A percentile compares a stretch with the other conserved stretches of the same genome.
Conservation (phyloP, 2,113 vertebrate genomes). For the Larimichthys crocea region DNA sequence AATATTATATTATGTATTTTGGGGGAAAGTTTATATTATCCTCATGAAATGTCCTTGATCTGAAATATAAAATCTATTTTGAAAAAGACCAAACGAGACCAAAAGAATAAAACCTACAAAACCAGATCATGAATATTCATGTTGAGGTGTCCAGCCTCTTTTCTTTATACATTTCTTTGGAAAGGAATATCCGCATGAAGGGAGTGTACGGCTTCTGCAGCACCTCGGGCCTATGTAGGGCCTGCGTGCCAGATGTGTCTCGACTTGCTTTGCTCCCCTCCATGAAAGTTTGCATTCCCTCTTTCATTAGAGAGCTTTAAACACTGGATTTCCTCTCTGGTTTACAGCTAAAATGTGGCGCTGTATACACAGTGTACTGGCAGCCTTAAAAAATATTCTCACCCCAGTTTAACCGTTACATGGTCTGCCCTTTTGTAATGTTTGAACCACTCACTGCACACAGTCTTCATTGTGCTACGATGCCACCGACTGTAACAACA, state of each 20-base stretch:
- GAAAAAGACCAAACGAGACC: background rate
- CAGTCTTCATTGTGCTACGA: constrained; percentile 28
- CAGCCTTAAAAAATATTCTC: background rate
- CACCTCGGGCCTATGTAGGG: constrained; percentile 62
- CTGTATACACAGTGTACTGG: background rate
- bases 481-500: constrained; percentile 31
- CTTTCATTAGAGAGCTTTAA: constrained; percentile 43
- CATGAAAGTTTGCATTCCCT: constrained; percentile 43
- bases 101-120: constrained; percentile 31
- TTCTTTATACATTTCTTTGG: background rate
- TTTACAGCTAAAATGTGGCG: constrained; percentile 1
- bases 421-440: constrained; percentile 41
- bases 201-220: constrained; percentile 48
- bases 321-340: constrained; percentile 21
- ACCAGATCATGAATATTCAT: constrained; percentile 57
- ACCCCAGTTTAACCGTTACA: background rate
- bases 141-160: constrained; percentile 15
- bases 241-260: constrained; percentile 73
- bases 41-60: constrained; percentile 55
- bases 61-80: too few species aligned
- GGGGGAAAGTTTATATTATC: constrained; percentile 38
- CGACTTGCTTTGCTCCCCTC: constrained; percentile 65
- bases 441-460: constrained; percentile 25
- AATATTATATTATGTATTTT: background rate
- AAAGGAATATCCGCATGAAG: constrained; percentile 41